phyloP scores from a whole-genome alignment of 2,888 invertebrate genomes.

The Tachina lurida region DNA sequence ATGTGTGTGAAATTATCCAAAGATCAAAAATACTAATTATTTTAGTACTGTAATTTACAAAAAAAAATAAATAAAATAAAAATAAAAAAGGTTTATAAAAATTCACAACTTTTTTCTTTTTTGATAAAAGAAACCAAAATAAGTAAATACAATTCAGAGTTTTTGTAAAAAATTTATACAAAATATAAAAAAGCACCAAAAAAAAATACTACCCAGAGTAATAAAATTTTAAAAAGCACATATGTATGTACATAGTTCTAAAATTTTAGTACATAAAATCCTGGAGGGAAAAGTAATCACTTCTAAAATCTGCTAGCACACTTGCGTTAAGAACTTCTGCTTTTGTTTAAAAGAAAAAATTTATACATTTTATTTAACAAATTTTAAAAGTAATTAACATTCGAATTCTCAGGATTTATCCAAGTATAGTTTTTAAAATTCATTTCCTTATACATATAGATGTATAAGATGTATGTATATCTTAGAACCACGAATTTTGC shows the following conservation, averaged over 20 bases:
- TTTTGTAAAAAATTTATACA: constrained; percentile 66
- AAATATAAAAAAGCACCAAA: constrained; percentile 63
- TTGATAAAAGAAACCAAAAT: constrained; percentile 26
- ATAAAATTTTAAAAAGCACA: neutral
- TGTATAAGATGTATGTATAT: neutral
- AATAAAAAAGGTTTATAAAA: constrained; percentile 54
- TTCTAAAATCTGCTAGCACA: too few species aligned
- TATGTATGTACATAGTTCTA: neutral
- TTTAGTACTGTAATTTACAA: constrained; percentile 70
- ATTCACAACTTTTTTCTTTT: constrained; percentile 5
- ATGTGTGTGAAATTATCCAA: constrained; percentile 10
- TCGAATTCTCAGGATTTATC: too few species aligned
- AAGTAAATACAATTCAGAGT: constrained; percentile 60
- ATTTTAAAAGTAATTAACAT: too few species aligned
- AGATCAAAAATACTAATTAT: constrained; percentile 71
- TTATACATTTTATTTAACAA: too few species aligned
- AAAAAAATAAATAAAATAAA: constrained; percentile 38
- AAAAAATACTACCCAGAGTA: constrained; percentile 12
- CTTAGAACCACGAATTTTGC: neutral
- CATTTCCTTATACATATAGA: too few species aligned
- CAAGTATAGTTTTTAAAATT: too few species aligned
- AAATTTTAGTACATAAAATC: neutral
- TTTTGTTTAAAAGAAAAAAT: too few species aligned
- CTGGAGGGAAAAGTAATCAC: too few species aligned
- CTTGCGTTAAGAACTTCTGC: too few species aligned